Evolutionary conservation across 2,888 invertebrate genomes (phyloP), one percentile per base, ranked within the genome.

Genomic region (Lapara coniferarum): DNA sequence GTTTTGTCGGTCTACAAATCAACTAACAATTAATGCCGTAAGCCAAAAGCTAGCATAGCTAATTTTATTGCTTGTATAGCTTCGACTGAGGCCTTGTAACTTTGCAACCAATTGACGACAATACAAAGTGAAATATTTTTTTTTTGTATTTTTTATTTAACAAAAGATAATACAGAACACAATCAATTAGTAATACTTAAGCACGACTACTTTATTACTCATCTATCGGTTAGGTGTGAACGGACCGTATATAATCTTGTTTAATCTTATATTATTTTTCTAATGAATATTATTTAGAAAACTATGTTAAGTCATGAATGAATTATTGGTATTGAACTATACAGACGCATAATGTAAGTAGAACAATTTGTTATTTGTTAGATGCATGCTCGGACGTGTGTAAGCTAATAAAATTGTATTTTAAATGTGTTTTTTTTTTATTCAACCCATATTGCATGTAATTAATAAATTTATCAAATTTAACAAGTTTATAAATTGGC

Each of bases 301-400:
- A 16, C 19, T 30, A 52, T 44, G 19, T 58, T 37, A 37, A 63
- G 53, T 53, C 16, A 37, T 16, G 53, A 57, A 69, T 53, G 51
- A 44, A 53, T 66, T 70, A 53, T 66, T 70, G 30, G 58, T 51
- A 67, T 56, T 14, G 37, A 19, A 58, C 51, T 51, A 53, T 66
- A 66, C 49, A 55, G 13, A 73, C 72, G 71, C 78, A 80, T 76
- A 37, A 78, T 75, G 71, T 87, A 86, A 87, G 86, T 89, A 89
- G 89, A 72, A 76, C 81, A 89, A 87, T 89, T 86, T 87, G 88
- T 89, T 89, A 88, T 87, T 84, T 89, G 85, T 89, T 89, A 85
- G 83, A 78, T 81, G 78, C 83, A 85, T 86, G 80, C 84, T 81
- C 66, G 73, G 66, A 74, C 71, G 82, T 84, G 82, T 86, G 85